Conservation (phyloP, 2,888 invertebrate species). For the Tinea semifulvella region DNA sequence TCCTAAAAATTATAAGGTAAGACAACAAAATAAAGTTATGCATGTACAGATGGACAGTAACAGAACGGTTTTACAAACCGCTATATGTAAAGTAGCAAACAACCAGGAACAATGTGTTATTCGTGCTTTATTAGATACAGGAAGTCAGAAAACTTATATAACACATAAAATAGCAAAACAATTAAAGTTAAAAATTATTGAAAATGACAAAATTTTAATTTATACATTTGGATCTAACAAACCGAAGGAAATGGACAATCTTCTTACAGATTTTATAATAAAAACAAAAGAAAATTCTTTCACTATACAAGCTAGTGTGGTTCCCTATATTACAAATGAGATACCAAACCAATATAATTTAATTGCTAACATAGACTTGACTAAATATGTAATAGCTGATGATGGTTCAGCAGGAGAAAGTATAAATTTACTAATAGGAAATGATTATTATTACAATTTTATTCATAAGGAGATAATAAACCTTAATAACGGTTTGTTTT, state of each 20-base stretch:
- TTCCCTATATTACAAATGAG: slow-evolving; percentile 6
- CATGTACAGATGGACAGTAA: too few relatives aligned
- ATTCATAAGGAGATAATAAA: slow-evolving; percentile 1
- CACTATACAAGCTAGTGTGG: slow-evolving; percentile 11
- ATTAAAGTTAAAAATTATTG: slow-evolving; percentile 1
- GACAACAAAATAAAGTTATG: too few relatives aligned
- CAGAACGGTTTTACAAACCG: too few relatives aligned
- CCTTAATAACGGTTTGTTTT: not conserved
- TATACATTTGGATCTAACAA: not conserved
- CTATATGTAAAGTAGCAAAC: too few relatives aligned
- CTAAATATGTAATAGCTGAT: too few relatives aligned
- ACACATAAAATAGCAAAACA: not conserved
- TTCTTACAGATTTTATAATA: not conserved
- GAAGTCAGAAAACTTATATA: slow-evolving; percentile 15
- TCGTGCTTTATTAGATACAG: slow-evolving; percentile 13
- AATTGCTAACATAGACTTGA: too few relatives aligned
- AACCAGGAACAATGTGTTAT: too few relatives aligned
- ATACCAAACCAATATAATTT: too few relatives aligned
- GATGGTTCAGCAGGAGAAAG: slow-evolving; percentile 12
- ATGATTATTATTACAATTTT: slow-evolving; percentile 16
- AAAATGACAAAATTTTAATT: not conserved
- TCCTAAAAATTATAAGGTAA: too few relatives aligned
- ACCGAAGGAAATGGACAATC: not conserved
- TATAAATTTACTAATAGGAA: slow-evolving; percentile 14
- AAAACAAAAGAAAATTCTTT: not conserved